Evolutionary conservation across 1,140 invertebrate species (phyloP).

Genomic region (Orius laevigatus): DNA sequence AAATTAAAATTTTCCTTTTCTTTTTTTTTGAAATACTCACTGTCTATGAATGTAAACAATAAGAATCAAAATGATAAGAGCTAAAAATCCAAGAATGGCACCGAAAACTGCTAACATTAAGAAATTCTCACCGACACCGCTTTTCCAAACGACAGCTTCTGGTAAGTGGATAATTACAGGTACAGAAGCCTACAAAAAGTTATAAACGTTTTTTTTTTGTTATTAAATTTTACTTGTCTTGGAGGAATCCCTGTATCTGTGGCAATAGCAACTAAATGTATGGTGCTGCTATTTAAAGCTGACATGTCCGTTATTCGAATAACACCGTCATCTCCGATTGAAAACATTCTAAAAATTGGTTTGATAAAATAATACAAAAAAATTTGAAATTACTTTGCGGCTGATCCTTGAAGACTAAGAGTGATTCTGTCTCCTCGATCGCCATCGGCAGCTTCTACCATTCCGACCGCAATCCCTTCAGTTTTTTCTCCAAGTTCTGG

Average conservation of each 20-base stretch:
- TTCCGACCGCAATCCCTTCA: slow-evolving; percentile 34
- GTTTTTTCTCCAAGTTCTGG: slow-evolving; percentile 28
- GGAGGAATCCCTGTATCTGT: slow-evolving; percentile 61
- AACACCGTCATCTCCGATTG: slow-evolving; percentile 33
- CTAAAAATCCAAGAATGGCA: slow-evolving; percentile 48
- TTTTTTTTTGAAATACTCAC: slow-evolving; percentile 32
- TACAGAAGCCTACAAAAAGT: slow-evolving; percentile 39
- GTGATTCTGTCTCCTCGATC: slow-evolving; percentile 55
- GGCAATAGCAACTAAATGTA: slow-evolving; percentile 59
- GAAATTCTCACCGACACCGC: slow-evolving; percentile 35
- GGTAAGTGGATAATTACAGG: slow-evolving; percentile 58
- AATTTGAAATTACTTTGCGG: slow-evolving; percentile 36
- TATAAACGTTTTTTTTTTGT: neutral
- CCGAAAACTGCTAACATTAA: slow-evolving; percentile 51
- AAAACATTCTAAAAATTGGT: slow-evolving; percentile 32
- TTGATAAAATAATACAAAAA: neutral
- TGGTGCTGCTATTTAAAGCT: slow-evolving; percentile 32
- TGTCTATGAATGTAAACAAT: slow-evolving; percentile 59
- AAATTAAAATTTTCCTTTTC: slow-evolving; percentile 16
- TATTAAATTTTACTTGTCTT: slow-evolving; percentile 32
- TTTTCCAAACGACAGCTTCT: slow-evolving; percentile 30
- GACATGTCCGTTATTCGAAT: slow-evolving; percentile 28
- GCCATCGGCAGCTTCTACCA: slow-evolving; percentile 57
- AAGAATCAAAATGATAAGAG: slow-evolving; percentile 52
- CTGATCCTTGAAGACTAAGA: slow-evolving; percentile 50